Evolutionary conservation across 2,888 invertebrate genomes (phyloP).

Genomic region (Allophyes oxyacanthae): DNA sequence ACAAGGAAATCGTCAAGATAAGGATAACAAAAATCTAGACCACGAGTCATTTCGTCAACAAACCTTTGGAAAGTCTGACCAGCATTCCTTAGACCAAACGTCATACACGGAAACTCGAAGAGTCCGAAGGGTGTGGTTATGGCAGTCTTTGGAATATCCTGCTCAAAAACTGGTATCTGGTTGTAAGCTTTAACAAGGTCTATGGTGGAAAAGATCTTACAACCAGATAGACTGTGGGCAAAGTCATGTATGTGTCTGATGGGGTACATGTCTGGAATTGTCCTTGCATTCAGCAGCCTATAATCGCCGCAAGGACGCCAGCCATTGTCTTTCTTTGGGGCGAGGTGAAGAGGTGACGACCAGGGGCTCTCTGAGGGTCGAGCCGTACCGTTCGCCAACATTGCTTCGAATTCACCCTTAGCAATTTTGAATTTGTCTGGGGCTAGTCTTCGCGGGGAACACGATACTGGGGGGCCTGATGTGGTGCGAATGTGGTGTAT

Average conservation of each 20-base stretch:
- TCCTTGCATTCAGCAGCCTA: neutral
- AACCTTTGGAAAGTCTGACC: neutral
- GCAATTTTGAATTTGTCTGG: constrained; percentile 6
- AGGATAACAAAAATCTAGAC: constrained; percentile 3
- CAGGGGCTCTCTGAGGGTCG: neutral
- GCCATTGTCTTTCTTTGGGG: constrained; percentile 3
- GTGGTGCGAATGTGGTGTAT: constrained; percentile 10
- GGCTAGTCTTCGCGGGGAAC: neutral
- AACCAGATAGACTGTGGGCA: constrained; percentile 2
- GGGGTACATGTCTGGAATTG: constrained; percentile 8
- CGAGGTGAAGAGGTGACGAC: constrained; percentile 5
- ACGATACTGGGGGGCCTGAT: constrained; percentile 6
- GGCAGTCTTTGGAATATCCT: neutral
- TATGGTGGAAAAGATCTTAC: neutral
- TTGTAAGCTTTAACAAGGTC: constrained; percentile 7
- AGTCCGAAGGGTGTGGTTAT: neutral
- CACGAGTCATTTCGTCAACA: neutral
- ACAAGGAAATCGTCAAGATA: constrained; percentile 5
- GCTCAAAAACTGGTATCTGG: too few relatives aligned
- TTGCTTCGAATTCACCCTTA: constrained; percentile 6
- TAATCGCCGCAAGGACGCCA: constrained; percentile 9
- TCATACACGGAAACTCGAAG: neutral
- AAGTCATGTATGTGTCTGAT: constrained; percentile 6
- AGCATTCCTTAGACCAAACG: constrained; percentile 1
- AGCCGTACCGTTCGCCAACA: constrained; percentile 6